These are phyloP conservation scores for Crax fasciolata DNA, from an alignment of 2,797 vertebrate genomes.

Conservation along the genomic window DNA sequence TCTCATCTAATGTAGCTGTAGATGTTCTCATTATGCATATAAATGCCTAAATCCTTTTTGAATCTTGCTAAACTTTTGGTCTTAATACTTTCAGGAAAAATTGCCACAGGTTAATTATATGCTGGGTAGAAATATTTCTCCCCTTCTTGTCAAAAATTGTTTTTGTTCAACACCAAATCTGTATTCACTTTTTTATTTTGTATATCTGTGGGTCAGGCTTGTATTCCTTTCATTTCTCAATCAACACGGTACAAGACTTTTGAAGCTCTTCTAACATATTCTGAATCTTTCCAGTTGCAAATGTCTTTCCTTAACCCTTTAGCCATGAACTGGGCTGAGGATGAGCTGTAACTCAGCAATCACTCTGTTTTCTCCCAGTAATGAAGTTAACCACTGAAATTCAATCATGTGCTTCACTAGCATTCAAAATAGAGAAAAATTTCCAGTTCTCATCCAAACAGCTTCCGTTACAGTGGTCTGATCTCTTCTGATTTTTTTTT, in stretches of 20 bases:
- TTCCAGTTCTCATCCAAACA: not conserved
- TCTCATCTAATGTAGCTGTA: not conserved
- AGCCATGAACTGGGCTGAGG: not conserved
- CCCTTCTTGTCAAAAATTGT: not conserved
- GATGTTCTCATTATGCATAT: slow-evolving; percentile 10
- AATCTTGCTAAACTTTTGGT: not conserved
- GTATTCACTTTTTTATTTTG: not conserved
- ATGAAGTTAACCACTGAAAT: not conserved
- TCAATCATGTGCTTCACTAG: not conserved
- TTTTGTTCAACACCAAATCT: not conserved
- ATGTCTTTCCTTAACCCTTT: not conserved
- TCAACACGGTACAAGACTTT: not conserved
- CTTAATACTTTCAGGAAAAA: slow-evolving; percentile 7
- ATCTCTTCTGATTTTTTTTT: not conserved
- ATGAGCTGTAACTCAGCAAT: not conserved
- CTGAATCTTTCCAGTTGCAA: not conserved
- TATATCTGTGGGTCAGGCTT: not conserved
- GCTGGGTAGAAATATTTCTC: not conserved
- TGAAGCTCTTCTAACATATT: not conserved
- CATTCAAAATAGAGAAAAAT: not conserved
- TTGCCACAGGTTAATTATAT: not conserved
- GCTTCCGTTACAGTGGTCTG: not conserved
- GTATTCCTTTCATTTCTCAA: not conserved
- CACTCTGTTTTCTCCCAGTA: not conserved
- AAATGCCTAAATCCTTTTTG: slow-evolving; percentile 34